Evolutionary conservation across 1,140 invertebrate genomes (phyloP), one percentile per base, ranked within the genome.

Genomic region (Aphelinus atriplicis): DNA sequence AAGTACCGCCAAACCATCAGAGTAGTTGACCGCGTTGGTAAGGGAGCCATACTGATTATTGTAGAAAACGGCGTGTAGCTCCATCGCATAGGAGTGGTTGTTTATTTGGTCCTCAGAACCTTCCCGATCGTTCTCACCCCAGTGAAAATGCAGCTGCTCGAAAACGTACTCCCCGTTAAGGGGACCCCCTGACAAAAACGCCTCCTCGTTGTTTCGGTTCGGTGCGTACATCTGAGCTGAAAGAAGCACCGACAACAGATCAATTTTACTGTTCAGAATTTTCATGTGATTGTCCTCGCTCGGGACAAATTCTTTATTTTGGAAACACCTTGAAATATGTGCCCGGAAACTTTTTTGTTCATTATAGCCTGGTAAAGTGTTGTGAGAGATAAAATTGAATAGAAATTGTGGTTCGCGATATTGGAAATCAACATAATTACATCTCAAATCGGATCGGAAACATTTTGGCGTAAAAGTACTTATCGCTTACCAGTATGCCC

Each of bases 101-200:
- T 96, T 94, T 42, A 98, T 93, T 45, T 90, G 90, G 88, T 97
- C 96, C 87, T 98, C 97, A 1, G 95, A 96, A 47, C 97, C 97
- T 63, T 92, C 85, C 0, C 89, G 89, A 79, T 96, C 93, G 72
- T 95, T 93, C 60, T 92, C 90, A 1, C 96, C 96, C 93, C 92
- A 94, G 81, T 94, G 92, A 77, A 93, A 93, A 83, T 97, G 96
- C 75, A 97, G 88, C 80, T 97, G 96, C 45, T 91, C 90, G 78
- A 97, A 95, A 51, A 91, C 85, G 81, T 96, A 97, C 0, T 78
- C 83, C 45, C 89, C 88, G 0, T 90, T 89, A 4, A 95, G 87
- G 0, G 95, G 95, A 0, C 94, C 94, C 7, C 92, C 93, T 5
- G 86, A 85, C 43, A 95, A 88, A 2, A 79, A 85, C 0, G 91